Evolutionary conservation across 1,140 invertebrate genomes (phyloP), one percentile per base, ranked within the genome.

Genomic region (Orchestia grillus): DNA sequence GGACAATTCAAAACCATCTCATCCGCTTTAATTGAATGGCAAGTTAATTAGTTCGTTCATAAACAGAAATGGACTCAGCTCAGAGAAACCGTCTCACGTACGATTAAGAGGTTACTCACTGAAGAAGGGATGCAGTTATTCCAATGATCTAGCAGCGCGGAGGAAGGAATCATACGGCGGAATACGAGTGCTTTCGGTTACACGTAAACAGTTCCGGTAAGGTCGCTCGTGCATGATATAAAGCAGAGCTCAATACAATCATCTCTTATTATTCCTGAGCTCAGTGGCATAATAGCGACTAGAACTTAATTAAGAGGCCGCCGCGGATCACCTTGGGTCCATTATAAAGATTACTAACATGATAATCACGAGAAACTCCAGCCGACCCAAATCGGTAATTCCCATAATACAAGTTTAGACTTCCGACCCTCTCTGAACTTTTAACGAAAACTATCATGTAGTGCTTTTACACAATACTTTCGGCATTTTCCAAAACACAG

Each of bases 21-120:
- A 45, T 94, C 44, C 92, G 92, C 92, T 45, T 45, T 94, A 94
- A 94, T 94, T 94, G 36, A 94, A 94, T 47, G 44, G 92, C 43
- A 45, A 47, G 43, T 45, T 94, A 94, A 94, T 94, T 45, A 94
- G 92, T 94, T 47, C 92, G 43, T 94, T 45, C 45, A 94, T n/a
- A 94, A 45, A 45, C 92, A 94, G 43, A 94, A 45, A 94, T 94
- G 44, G 44, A 91, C 41, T 91, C 44, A 91, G 88, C 11, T 11
- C 88, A 44, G 41, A 91, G 88, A 44, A 91, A 28, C 88, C 88
- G 41, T 91, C 88, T 91, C 44, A 91, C 4, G 44, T 28, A 42
- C 88, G 44, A 91, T 91, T 91, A 91, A 43, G 41, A 91, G 88
- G 88, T 91, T 11, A 91, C 44, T 91, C 88, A 42, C 88, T 43